phyloP scores from a whole-genome alignment of 2,113 vertebrate genomes.

The Hypanus sabinus region DNA sequence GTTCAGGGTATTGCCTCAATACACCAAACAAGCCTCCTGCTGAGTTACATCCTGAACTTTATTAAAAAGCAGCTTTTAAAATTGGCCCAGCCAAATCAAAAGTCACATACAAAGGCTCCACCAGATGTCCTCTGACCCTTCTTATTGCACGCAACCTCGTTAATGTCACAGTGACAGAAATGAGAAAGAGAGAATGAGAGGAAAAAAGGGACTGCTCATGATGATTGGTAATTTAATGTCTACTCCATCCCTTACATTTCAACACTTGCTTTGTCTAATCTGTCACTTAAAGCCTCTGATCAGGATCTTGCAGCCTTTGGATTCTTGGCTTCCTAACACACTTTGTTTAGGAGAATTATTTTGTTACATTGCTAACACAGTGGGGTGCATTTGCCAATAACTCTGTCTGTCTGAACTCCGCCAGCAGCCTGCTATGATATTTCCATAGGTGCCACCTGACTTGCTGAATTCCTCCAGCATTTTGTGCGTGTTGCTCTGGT shows the following conservation, averaged over 20 bases:
- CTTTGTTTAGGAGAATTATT: neutral
- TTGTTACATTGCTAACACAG: neutral
- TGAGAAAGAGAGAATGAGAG: neutral
- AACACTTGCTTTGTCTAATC: conserved; percentile 20
- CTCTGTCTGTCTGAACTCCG: neutral
- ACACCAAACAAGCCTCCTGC: neutral
- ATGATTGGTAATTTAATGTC: conserved; percentile 6
- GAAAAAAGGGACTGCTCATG: neutral
- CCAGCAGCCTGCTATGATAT: neutral
- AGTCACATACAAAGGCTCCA: neutral
- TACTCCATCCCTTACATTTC: neutral
- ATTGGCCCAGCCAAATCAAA: neutral
- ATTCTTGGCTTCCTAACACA: neutral
- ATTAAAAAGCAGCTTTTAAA: neutral
- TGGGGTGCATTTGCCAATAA: neutral
- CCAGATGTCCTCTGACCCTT: neutral
- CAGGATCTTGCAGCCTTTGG: neutral
- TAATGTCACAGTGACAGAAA: neutral
- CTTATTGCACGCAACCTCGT: neutral
- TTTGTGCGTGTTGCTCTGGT: too few species aligned
- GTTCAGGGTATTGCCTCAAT: neutral
- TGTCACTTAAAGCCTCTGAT: conserved; percentile 9
- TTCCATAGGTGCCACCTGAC: too few species aligned
- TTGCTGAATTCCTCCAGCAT: too few species aligned
- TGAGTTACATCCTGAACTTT: neutral